Evolutionary conservation across 2,113 vertebrate species (phyloP).

Genomic region (Crotalus helleri): DNA sequence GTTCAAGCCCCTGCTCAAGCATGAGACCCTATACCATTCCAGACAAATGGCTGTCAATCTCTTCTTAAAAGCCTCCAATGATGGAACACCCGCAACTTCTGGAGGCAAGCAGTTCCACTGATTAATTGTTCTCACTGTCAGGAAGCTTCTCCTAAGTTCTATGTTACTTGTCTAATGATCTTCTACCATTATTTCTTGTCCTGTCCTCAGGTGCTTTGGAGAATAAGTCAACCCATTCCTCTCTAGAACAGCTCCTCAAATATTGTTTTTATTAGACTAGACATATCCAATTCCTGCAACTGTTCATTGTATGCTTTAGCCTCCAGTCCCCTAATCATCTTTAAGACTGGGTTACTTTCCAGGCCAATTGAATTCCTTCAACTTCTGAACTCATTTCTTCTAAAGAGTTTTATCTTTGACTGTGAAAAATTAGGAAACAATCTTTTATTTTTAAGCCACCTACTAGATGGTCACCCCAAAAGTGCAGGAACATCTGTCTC

Average conservation of each 20-base stretch:
- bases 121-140: background rate
- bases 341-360: background rate
- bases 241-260: background rate
- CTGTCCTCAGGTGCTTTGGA: too few species aligned
- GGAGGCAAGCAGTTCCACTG: background rate
- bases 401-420: background rate
- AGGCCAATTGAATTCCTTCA: background rate
- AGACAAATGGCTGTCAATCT: background rate
- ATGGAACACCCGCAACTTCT: background rate
- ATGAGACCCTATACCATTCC: too few species aligned
- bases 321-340: background rate
- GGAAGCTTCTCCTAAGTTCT: too few species aligned
- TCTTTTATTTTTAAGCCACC: background rate
- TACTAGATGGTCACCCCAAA: background rate
- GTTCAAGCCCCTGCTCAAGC: too few species aligned
- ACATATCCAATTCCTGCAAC: background rate
- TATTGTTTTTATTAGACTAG: background rate
- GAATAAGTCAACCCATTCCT: too few species aligned
- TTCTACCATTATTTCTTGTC: too few species aligned
- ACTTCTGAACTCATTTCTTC: background rate
- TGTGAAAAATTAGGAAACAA: background rate
- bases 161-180: too few species aligned
- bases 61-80: background rate
- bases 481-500: background rate
- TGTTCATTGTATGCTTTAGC: background rate